phyloP scores from a whole-genome alignment of 2,888 invertebrate genomes.

The Mylabris sibirica region DNA sequence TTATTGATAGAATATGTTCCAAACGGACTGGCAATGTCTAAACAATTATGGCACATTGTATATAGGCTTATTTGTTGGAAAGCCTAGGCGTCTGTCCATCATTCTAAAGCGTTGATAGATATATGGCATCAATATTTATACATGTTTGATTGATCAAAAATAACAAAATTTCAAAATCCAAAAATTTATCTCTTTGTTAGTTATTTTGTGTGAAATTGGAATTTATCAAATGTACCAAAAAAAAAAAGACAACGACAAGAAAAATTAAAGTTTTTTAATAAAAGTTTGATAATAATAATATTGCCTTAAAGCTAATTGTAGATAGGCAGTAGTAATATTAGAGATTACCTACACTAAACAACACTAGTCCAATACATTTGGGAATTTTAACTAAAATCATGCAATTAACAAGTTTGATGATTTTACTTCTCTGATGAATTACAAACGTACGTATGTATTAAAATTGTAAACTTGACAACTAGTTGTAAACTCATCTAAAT shows the following conservation, averaged over 20 bases:
- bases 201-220: background rate
- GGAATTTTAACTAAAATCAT: constrained; percentile 60
- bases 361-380: constrained; percentile 13
- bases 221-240: background rate
- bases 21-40: constrained; percentile 39
- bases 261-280: background rate
- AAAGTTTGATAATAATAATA: background rate
- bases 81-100: constrained; percentile 49
- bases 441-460: constrained; percentile 1
- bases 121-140: constrained; percentile 62
- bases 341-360: background rate
- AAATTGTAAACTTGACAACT: constrained; percentile 4
- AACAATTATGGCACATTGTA: constrained; percentile 38
- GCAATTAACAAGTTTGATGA: constrained; percentile 63
- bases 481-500: background rate
- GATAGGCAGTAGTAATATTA: constrained; percentile 3
- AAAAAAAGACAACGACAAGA: background rate
- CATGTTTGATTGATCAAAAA: constrained; percentile 38
- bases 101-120: constrained; percentile 53
- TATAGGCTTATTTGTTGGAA: constrained; percentile 49
- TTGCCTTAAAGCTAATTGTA: background rate
- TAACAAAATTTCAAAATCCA: background rate
- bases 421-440: constrained; percentile 54
- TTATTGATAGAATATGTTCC: constrained; percentile 49
- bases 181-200: background rate